Base-by-base conservation (phyloP, 1,140 invertebrate species). In the Octopus sinensis region DNA sequence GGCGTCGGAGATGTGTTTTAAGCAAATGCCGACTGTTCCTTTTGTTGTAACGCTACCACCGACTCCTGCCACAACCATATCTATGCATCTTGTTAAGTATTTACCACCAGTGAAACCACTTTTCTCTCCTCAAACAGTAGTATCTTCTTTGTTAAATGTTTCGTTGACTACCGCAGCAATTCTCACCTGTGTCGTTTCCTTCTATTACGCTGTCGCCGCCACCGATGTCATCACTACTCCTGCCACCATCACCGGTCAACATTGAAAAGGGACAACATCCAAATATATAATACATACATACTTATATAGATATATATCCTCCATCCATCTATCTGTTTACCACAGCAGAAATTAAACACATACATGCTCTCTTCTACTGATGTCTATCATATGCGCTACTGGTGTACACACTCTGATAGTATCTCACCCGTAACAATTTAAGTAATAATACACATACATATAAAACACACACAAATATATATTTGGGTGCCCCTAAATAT, bases 61-160 rank as follows among this genome's bases (percentile, higher is more conserved):
- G 13, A 73, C 68, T n/a, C 68, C 68, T 73, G 68, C 68, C 6
- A 43, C 30, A 43, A n/a, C 68, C 68, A 73, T 73, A n/a, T 13
- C 30, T 73, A 23, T 17, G 30, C 9, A 6, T 73, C 30, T 73
- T n/a, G 17, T 73, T 13, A 73, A 73, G 30, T 23, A 73, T 23
- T 73, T 73, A 73, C 68, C 68, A 17, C 68, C 68, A 17, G 5
- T 73, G 68, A 73, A 73, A 73, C 68, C 68, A 12, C 68, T 73
- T 73, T 23, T 73, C 17, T 73, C 68, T 73, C 68, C 68, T 73
- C 68, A 6, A 23, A 13, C 68, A 73, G 5, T 13, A 13, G 68
- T 73, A n/a, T 1, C 17, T 17, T 62, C 17, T 17, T 62, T 62
- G 56, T 9, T 17, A 62, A 17, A 9, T 62, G 56, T 12, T 62